A percentile compares a stretch with the other conserved stretches of the same genome.
Conservation (phyloP, 2,797 vertebrate genomes). For the Bradypus variegatus region DNA sequence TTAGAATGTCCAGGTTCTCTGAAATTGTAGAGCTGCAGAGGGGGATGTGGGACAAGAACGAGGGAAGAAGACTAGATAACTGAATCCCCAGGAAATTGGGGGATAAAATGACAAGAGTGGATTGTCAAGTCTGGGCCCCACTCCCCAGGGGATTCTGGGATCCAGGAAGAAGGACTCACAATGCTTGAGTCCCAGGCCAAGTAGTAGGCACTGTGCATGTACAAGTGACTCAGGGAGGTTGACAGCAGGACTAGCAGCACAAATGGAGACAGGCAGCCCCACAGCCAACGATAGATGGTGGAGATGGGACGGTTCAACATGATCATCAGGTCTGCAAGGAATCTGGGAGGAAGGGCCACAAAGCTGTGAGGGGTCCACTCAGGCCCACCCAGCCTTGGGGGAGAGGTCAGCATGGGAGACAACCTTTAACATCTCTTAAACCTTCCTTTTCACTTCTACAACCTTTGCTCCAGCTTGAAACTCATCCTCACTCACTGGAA, state of each 20-base stretch:
- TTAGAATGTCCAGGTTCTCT: neutral
- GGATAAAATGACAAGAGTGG: neutral
- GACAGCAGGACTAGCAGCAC: constrained; percentile 80
- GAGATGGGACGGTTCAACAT: constrained; percentile 80
- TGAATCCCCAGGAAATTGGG: neutral
- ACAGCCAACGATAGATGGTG: constrained; percentile 81
- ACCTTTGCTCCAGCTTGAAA: too few relatives aligned
- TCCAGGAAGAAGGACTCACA: constrained; percentile 65
- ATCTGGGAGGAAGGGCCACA: constrained; percentile 68
- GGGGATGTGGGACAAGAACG: neutral
- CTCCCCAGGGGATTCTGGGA: neutral
- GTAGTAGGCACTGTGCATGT: constrained; percentile 74
- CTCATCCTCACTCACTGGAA: too few relatives aligned
- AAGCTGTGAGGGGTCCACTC: neutral
- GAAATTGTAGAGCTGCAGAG: neutral
- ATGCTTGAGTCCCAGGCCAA: constrained; percentile 76
- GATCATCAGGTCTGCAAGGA: constrained; percentile 79
- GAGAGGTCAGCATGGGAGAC: neutral
- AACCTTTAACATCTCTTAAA: neutral
- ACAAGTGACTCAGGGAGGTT: constrained; percentile 75
- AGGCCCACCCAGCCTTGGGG: neutral
- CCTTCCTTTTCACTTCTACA: neutral
- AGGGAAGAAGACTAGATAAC: neutral
- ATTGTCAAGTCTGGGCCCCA: neutral
- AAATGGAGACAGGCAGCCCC: constrained; percentile 80